Conservation (phyloP, 2,797 vertebrate genomes). For the Enteromius mattozi region DNA sequence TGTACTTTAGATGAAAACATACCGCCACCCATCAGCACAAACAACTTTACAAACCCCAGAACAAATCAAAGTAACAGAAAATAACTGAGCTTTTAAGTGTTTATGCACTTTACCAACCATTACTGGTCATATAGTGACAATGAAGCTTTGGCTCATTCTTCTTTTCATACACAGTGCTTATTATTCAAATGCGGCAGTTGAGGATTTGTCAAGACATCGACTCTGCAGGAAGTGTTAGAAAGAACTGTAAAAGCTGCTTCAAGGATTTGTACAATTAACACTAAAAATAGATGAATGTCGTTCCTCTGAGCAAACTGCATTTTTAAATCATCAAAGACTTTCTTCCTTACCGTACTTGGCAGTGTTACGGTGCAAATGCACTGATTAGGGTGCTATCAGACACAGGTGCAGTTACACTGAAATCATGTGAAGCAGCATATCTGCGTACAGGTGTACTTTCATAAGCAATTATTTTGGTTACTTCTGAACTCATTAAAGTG, state of each 20-base stretch:
- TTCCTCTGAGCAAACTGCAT: background rate
- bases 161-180: background rate
- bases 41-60: background rate
- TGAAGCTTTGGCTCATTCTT: background rate
- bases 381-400: conserved; percentile 1
- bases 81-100: background rate
- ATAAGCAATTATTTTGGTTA: background rate
- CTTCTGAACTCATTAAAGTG: conserved; percentile 16
- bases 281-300: background rate
- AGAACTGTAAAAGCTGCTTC: background rate
- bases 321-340: background rate
- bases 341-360: background rate
- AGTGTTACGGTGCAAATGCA: background rate
- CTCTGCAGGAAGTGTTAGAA: background rate
- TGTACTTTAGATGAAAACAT: background rate
- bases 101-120: background rate
- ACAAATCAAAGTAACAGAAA: conserved; percentile 1
- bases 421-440: background rate
- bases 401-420: background rate
- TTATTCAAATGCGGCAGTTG: background rate
- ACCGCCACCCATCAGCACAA: background rate
- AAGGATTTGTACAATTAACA: background rate
- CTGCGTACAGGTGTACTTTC: background rate
- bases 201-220: too few species aligned
- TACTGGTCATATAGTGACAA: background rate